Percentiles rank a stretch among this genome's conserved stretches.
These are phyloP conservation scores for Orientallactaga sibirica DNA, from an alignment of 2,797 vertebrate species.

Conservation along the genomic window DNA sequence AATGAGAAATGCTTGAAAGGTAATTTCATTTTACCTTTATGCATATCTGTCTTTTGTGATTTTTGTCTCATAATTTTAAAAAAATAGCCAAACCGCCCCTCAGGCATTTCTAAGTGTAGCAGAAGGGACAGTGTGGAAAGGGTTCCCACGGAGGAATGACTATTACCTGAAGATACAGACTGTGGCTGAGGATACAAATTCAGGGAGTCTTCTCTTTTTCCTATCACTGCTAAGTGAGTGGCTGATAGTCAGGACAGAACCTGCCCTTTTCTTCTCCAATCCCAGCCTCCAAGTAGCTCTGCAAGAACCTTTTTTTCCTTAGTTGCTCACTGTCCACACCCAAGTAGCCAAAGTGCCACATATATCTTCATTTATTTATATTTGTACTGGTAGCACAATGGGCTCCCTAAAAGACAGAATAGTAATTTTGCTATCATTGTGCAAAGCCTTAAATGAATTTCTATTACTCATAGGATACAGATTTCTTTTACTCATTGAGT, in stretches of 20 bases:
- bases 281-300: background rate
- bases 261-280: background rate
- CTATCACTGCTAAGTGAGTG: background rate
- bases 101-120: background rate
- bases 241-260: background rate
- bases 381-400: background rate
- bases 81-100: background rate
- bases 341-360: background rate
- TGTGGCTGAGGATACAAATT: background rate
- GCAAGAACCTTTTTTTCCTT: background rate
- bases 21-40: slow-evolving; percentile 5
- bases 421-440: background rate
- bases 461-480: background rate
- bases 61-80: slow-evolving; percentile 32
- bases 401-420: background rate
- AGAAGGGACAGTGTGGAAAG: background rate
- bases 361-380: background rate
- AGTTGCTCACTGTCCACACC: background rate
- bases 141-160: background rate
- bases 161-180: background rate
- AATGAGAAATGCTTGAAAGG: background rate
- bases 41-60: background rate
- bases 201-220: background rate
- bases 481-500: background rate
- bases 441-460: background rate